Percentiles rank a stretch among this genome's conserved stretches.
These are phyloP conservation scores for Alcis repandata DNA, from an alignment of 2,888 invertebrate species.

Conservation along the genomic window DNA sequence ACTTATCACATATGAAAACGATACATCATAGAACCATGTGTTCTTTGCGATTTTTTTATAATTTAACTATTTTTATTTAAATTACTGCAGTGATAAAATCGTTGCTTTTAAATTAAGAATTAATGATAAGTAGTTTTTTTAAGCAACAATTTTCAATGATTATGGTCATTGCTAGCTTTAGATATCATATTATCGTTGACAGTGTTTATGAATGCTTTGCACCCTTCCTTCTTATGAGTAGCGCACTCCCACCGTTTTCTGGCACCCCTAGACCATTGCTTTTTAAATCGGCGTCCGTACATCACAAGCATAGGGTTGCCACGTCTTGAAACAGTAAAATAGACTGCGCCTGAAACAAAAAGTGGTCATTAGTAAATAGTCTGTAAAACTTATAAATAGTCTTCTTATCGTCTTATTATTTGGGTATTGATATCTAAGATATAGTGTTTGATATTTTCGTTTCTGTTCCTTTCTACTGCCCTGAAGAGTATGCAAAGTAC, in stretches of 20 bases:
- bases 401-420: no score
- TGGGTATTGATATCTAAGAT: no score
- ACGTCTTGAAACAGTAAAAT: slow-evolving; percentile 14
- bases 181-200: slow-evolving; percentile 9
- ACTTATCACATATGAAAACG: no score
- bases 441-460: background rate
- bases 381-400: background rate
- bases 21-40: no score
- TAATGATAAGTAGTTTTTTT: no score
- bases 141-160: background rate
- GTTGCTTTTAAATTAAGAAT: no score
- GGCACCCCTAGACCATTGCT: slow-evolving; percentile 16
- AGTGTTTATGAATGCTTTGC: slow-evolving; percentile 47
- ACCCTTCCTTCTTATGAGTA: slow-evolving; percentile 53
- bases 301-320: slow-evolving; percentile 14
- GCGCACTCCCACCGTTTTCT: slow-evolving; percentile 57
- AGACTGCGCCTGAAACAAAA: slow-evolving; percentile 7
- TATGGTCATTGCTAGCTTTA: slow-evolving; percentile 17
- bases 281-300: slow-evolving; percentile 15
- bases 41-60: no score
- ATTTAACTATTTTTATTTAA: no score
- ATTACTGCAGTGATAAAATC: no score
- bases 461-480: no score
- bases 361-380: background rate
- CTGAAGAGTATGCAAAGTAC: no score